phyloP scores from a whole-genome alignment of 2,888 invertebrate species.

The Leptothorax acervorum region DNA sequence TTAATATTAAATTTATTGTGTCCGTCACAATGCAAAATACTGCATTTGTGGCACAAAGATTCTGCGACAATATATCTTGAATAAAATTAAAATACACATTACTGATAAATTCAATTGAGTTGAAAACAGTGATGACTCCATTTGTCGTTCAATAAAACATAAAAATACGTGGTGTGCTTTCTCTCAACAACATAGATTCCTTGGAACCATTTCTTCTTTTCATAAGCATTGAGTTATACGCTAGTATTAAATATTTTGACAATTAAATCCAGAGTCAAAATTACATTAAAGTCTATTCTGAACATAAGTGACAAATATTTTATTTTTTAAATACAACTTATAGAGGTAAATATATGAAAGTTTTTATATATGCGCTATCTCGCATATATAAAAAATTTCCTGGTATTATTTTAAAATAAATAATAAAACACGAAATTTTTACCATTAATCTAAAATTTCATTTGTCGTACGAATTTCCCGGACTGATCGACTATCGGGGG shows the following conservation, averaged over 20 bases:
- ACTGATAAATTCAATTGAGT: neutral
- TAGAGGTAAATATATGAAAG: neutral
- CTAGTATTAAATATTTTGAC: neutral
- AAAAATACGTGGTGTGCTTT: constrained; percentile 3
- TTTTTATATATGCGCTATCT: no score
- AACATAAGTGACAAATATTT: neutral
- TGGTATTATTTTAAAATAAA: neutral
- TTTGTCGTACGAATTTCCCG: neutral
- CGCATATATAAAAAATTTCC: neutral
- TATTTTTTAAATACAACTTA: neutral
- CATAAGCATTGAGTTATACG: neutral
- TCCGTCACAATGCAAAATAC: neutral
- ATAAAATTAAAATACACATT: neutral
- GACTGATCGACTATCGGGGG: no score
- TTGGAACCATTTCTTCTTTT: neutral
- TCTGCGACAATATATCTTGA: neutral
- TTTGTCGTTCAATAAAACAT: neutral
- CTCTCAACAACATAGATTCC: neutral
- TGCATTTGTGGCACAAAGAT: neutral
- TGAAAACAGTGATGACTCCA: neutral
- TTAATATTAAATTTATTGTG: constrained; percentile 7
- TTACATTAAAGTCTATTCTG: neutral
- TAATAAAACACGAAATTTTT: neutral
- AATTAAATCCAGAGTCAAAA: neutral
- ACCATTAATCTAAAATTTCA: neutral